Conservation (phyloP, 2,888 invertebrate genomes). For the Operophtera brumata region DNA sequence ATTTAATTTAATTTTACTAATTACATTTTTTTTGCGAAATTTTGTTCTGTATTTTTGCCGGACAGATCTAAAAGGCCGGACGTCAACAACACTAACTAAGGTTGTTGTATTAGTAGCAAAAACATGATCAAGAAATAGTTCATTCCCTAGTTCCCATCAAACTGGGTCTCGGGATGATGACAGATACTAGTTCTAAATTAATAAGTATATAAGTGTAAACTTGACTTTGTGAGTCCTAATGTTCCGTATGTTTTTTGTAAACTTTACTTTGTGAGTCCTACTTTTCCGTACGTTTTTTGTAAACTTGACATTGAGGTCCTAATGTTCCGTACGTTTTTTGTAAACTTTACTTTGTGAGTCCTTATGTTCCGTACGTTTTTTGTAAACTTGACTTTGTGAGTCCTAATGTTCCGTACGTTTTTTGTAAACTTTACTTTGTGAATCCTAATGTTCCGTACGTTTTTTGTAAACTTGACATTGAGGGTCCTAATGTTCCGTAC, state of each 20-base stretch:
- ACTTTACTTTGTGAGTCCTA: too few relatives aligned
- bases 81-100: not conserved
- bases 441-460: too few relatives aligned
- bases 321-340: too few relatives aligned
- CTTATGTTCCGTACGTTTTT: too few relatives aligned
- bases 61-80: not conserved
- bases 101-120: conserved; percentile 26
- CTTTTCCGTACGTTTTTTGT: too few relatives aligned
- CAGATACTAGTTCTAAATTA: conserved; percentile 41
- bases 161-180: conserved; percentile 44
- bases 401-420: not conserved
- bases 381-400: not conserved
- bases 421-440: too few relatives aligned
- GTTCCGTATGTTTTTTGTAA: conserved; percentile 1
- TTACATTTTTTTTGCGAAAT: too few relatives aligned
- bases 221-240: not conserved
- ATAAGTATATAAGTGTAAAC: conserved; percentile 18
- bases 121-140: conserved; percentile 33
- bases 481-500: too few relatives aligned
- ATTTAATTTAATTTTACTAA: too few relatives aligned
- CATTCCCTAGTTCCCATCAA: conserved; percentile 44
- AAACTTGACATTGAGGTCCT: too few relatives aligned
- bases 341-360: too few relatives aligned
- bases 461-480: too few relatives aligned
- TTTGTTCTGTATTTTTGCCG: not conserved